These are phyloP conservation scores for Cetonia aurata DNA, from an alignment of 2,888 invertebrate genomes.

Conservation along the genomic window DNA sequence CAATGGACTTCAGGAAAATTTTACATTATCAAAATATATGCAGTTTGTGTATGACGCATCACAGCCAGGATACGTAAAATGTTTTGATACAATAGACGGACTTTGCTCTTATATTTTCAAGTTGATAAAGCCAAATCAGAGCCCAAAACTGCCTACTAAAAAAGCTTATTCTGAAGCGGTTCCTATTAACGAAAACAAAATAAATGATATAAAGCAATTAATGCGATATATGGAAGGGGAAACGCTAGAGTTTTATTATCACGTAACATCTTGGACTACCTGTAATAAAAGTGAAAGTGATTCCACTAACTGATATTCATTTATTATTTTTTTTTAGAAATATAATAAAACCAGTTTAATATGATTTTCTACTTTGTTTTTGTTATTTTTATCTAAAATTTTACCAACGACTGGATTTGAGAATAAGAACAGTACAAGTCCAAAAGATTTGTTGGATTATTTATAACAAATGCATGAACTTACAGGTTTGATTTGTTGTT, in stretches of 20 bases:
- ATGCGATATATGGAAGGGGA: constrained; percentile 5
- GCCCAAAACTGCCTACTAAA: constrained; percentile 8
- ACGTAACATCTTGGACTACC: constrained; percentile 15
- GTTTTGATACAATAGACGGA: too few relatives aligned
- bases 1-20: constrained; percentile 2
- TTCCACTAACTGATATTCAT: constrained; percentile 7
- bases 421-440: constrained; percentile 10
- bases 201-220: neutral
- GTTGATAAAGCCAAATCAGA: constrained; percentile 2
- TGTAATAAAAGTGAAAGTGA: constrained; percentile 1
- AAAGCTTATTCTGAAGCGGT: neutral
- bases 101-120: too few relatives aligned
- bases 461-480: constrained; percentile 10
- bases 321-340: neutral
- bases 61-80: too few relatives aligned
- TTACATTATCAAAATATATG: neutral
- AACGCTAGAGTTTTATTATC: constrained; percentile 7
- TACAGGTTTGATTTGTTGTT: neutral
- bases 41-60: neutral
- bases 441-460: constrained; percentile 1
- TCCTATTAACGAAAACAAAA: constrained; percentile 10
- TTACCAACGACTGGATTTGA: constrained; percentile 10
- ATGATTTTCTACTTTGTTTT: neutral
- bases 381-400: too few relatives aligned
- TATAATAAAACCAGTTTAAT: neutral